These are phyloP conservation scores for Smittia sp. DNA, from an alignment of 2,888 invertebrate genomes.

Conservation along the genomic window DNA sequence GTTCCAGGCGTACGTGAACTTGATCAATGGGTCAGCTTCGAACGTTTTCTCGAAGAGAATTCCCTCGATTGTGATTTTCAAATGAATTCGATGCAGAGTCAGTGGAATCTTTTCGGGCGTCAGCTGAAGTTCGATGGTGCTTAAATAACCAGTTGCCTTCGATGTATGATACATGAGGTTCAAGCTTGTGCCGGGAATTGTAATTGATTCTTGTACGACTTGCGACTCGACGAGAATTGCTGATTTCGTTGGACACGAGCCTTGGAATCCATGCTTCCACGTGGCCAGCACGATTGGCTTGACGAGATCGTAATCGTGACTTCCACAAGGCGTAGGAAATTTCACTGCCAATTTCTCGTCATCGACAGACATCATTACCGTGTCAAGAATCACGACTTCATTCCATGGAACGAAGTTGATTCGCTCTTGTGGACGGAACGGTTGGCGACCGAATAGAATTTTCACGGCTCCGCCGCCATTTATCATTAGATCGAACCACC, in stretches of 20 bases:
- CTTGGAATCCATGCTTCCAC: constrained; percentile 93
- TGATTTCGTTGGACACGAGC: constrained; percentile 89
- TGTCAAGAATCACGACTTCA: constrained; percentile 92
- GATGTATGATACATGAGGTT: constrained; percentile 96
- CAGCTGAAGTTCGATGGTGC: constrained; percentile 86
- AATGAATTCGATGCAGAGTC: constrained; percentile 80
- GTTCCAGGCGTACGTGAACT: constrained; percentile 98
- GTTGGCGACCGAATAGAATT: constrained; percentile 87
- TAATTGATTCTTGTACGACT: constrained; percentile 92
- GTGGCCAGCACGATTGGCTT: constrained; percentile 90
- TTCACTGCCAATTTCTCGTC: constrained; percentile 70
- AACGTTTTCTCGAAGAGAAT: constrained; percentile 89
- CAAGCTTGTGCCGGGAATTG: constrained; percentile 91
- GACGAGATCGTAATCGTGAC: constrained; percentile 89
- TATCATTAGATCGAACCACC: constrained; percentile 94
- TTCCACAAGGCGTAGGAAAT: constrained; percentile 74
- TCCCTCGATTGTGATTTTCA: constrained; percentile 92
- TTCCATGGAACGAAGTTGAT: constrained; percentile 96
- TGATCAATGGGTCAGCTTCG: constrained; percentile 94
- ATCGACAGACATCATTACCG: constrained; percentile 75
- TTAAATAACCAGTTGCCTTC: constrained; percentile 87
- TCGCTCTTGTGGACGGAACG: constrained; percentile 82
- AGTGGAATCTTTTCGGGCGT: constrained; percentile 81
- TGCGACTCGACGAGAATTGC: constrained; percentile 88
- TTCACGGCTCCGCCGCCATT: constrained; percentile 99